Base-by-base conservation (phyloP, 2,797 vertebrate genomes). In the Oreonectes daqikongensis region DNA sequence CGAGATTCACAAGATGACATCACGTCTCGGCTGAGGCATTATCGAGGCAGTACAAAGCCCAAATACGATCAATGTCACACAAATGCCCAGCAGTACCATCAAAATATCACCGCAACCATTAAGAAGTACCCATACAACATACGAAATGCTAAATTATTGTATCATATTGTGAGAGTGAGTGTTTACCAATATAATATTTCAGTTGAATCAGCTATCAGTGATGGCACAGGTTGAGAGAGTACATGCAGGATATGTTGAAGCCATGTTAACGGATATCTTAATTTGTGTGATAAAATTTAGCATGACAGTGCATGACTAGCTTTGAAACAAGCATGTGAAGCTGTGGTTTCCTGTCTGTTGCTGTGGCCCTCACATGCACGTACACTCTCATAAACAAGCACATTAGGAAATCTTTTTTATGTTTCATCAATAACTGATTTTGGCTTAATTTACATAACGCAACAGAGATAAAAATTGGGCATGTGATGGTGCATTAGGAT, bases 21-120 rank as follows among this genome's bases (percentile, higher is more conserved):
- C 92, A 94, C 89, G 92, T 93, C 93, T 93, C 89, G 28, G 87
- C 90, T 86, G 88, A 89, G 84, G 85, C 89, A 90, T 90, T 91
- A 90, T 92, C 85, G 38, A 76, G 72, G 69, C 78, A 90, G 89
- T 86, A 86, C 85, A 73, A 87, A 48, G 77, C 84, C 84, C 85
- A 90, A 90, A 91, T 90, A 87, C 87, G 81, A 92, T 92, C 89
- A 88, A 59, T 82, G 71, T 40, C 68, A 30, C 63, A 76, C 76
- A 81, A 69, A 81, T 53, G 52, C 30, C 7, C 59, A 28, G 5
- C 53, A 2, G 12, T 57, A 28, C 53, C 53, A 60, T 60, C 17
- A 18, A n/a, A 32, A 60, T n/a, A 18, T 60, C 30, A n/a, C 28
- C 17, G 2, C 59, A 35, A 59, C 6, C 59, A 2, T n/a, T 60